Conservation (phyloP, 2,888 invertebrate genomes). For the Anoncus sp. region DNA sequence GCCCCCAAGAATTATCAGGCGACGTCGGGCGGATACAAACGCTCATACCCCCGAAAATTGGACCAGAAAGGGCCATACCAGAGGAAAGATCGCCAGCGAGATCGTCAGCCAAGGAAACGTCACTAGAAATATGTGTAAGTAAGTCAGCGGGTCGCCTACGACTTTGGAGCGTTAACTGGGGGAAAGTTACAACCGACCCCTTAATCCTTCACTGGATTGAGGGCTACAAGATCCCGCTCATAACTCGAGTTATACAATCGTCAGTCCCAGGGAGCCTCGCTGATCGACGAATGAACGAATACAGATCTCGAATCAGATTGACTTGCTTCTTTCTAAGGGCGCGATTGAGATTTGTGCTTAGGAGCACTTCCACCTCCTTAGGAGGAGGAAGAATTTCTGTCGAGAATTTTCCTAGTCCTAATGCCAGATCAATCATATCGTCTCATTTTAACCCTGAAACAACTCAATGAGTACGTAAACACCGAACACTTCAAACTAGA, state of each 20-base stretch:
- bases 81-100: too few species aligned
- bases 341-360: constrained; percentile 40
- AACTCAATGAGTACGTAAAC: background rate
- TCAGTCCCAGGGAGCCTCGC: background rate
- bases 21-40: constrained; percentile 25
- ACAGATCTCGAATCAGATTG: constrained; percentile 1
- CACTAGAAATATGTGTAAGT: constrained; percentile 31
- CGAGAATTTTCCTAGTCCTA: constrained; percentile 6
- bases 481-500: background rate
- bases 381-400: constrained; percentile 22
- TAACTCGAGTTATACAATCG: background rate
- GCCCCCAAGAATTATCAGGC: constrained; percentile 9
- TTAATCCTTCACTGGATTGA: constrained; percentile 43
- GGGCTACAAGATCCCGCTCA: constrained; percentile 55
- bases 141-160: constrained; percentile 50
- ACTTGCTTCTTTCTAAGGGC: constrained; percentile 29
- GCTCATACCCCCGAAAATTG: too few species aligned
- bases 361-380: background rate
- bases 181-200: constrained; percentile 36
- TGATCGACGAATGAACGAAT: background rate
- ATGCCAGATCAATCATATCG: constrained; percentile 29
- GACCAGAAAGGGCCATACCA: background rate
- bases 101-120: too few species aligned
- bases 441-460: constrained; percentile 68
- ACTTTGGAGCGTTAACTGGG: constrained; percentile 24